Percentiles rank a stretch among this genome's conserved stretches.
These are phyloP conservation scores for Cebidichthys violaceus DNA, from an alignment of 2,113 vertebrate genomes.

Conservation along the genomic window DNA sequence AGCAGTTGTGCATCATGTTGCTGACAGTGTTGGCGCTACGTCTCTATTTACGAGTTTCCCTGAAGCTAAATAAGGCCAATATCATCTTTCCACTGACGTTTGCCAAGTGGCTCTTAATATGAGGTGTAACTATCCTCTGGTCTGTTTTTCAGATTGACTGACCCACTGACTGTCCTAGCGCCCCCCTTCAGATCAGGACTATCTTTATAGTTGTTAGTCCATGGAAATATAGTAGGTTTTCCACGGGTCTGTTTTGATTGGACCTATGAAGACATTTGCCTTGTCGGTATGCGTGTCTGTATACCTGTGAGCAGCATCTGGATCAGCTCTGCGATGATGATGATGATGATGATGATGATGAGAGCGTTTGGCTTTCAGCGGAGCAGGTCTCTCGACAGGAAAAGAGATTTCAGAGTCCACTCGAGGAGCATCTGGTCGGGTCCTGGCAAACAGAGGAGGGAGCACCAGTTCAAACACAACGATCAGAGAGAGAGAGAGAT, in stretches of 20 bases:
- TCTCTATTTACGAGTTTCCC: not conserved
- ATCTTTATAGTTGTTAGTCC: not conserved
- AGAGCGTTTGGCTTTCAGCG: conserved; percentile 94
- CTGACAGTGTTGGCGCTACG: not conserved
- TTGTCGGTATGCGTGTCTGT: not conserved
- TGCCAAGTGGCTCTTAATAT: not conserved
- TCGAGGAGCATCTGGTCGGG: conserved; percentile 94
- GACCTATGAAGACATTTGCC: not conserved
- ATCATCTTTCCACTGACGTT: not conserved
- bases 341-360: no score
- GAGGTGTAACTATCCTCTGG: not conserved
- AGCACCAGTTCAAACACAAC: not conserved
- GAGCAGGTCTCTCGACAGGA: conserved; percentile 86
- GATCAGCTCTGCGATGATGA: conserved; percentile 94
- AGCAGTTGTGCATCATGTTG: not conserved
- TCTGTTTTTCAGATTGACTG: not conserved
- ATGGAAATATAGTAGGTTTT: not conserved
- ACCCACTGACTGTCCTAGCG: not conserved
- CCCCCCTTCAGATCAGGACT: not conserved
- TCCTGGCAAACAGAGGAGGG: conserved; percentile 84
- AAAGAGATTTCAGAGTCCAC: conserved; percentile 88
- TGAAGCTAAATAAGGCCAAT: not conserved
- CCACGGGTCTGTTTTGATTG: not conserved
- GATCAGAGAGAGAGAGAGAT: not conserved
- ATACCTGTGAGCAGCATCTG: conserved; percentile 94